These are phyloP conservation scores for Acestrorhynchus altus DNA, from an alignment of 2,797 vertebrate species.

Conservation along the genomic window DNA sequence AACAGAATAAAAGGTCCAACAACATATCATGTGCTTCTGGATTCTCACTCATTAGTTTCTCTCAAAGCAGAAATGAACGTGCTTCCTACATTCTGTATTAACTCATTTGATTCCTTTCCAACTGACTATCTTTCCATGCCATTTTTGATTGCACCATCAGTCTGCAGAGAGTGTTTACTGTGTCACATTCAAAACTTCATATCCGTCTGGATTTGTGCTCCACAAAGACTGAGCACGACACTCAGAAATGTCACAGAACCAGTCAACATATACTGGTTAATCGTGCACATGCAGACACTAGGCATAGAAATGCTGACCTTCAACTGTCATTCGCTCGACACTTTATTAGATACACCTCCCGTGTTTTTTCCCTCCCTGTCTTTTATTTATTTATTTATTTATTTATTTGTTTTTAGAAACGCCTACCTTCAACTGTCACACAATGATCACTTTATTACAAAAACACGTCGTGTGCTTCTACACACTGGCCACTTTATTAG, in stretches of 20 bases:
- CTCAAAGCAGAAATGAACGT: background rate
- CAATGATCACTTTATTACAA: no score
- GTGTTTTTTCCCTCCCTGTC: no score
- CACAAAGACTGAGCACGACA: conserved; percentile 26
- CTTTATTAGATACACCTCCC: no score
- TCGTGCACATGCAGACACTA: background rate
- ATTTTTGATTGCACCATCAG: background rate
- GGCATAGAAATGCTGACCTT: no score
- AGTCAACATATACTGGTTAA: background rate
- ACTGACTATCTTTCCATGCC: background rate
- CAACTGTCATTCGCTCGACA: no score
- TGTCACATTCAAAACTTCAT: conserved; percentile 14
- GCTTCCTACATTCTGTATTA: conserved; percentile 27
- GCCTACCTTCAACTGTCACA: no score
- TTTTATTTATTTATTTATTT: no score
- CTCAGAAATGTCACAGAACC: conserved; percentile 26
- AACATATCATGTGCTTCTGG: background rate
- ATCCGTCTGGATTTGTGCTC: conserved; percentile 22
- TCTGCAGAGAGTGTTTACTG: background rate
- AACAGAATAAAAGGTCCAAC: conserved; percentile 8
- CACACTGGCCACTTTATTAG: no score
- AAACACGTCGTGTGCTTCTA: no score
- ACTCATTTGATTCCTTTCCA: conserved; percentile 13
- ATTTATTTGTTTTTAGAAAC: no score
- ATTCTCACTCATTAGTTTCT: conserved; percentile 12